phyloP scores from a whole-genome alignment of 1,140 invertebrate species.

The Halyomorpha halys region DNA sequence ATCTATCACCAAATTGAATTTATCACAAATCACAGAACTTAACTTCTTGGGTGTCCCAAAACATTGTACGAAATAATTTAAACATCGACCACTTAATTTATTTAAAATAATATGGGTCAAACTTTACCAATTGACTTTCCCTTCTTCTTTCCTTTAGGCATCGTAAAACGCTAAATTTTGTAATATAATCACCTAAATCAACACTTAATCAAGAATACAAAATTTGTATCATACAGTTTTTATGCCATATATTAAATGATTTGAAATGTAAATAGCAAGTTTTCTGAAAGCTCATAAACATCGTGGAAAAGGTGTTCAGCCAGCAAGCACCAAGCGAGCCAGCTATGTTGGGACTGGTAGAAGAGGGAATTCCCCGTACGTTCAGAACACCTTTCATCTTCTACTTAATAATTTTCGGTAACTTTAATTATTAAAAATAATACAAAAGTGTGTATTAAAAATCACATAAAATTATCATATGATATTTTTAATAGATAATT shows the following conservation, averaged over 20 bases:
- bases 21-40: too few species aligned
- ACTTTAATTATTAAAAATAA: too few species aligned
- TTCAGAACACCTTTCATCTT: too few species aligned
- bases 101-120: not conserved
- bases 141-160: slow-evolving; percentile 32
- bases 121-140: slow-evolving; percentile 29
- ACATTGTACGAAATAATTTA: not conserved
- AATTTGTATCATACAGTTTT: slow-evolving; percentile 29
- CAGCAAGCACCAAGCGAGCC: slow-evolving; percentile 17
- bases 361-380: slow-evolving; percentile 5
- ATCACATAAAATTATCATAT: too few species aligned
- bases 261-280: slow-evolving; percentile 27
- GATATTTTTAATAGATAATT: too few species aligned
- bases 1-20: slow-evolving; percentile 9
- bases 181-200: slow-evolving; percentile 21
- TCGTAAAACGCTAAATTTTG: slow-evolving; percentile 22
- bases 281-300: slow-evolving; percentile 30
- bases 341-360: slow-evolving; percentile 13
- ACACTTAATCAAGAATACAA: slow-evolving; percentile 32
- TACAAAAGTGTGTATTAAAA: too few species aligned
- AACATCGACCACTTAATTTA: not conserved
- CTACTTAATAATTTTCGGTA: too few species aligned
- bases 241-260: slow-evolving; percentile 31
- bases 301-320: slow-evolving; percentile 22
- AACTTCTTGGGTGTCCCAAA: too few species aligned